Conservation (phyloP, 1,140 invertebrate genomes). For the Sarcophaga bullata region DNA sequence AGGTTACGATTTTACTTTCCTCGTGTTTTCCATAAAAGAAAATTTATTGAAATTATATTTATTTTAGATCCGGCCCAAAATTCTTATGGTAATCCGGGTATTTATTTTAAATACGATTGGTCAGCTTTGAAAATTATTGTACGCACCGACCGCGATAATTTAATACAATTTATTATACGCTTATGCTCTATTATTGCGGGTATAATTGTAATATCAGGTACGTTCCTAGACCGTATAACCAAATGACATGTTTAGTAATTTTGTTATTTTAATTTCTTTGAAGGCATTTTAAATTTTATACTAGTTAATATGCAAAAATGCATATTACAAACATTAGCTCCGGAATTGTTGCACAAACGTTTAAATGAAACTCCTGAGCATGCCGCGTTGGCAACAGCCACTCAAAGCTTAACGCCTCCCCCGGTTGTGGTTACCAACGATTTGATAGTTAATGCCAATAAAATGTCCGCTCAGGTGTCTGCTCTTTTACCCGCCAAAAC, state of each 20-base stretch:
- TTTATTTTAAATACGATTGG: conserved; percentile 95
- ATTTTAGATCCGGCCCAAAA: conserved; percentile 73
- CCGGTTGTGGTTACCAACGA: conserved; percentile 32
- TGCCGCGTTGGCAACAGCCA: not conserved
- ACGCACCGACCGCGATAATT: conserved; percentile 80
- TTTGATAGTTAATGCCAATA: conserved; percentile 43
- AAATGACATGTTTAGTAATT: too few relatives aligned
- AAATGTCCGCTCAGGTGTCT: conserved; percentile 21
- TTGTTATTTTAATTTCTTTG: conserved; percentile 28
- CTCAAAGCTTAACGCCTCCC: not conserved
- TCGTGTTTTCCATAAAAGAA: not conserved
- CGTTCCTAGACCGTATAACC: not conserved
- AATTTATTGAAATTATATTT: not conserved
- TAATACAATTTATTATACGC: conserved; percentile 84
- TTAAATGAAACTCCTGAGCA: conserved; percentile 25
- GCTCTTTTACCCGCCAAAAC: not conserved
- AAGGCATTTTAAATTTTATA: conserved; percentile 42
- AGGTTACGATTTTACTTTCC: conserved; percentile 46
- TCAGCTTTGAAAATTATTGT: conserved; percentile 89
- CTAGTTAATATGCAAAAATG: conserved; percentile 28
- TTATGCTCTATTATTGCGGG: conserved; percentile 91
- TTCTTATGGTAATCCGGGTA: conserved; percentile 91
- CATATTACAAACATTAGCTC: conserved; percentile 32
- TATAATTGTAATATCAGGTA: conserved; percentile 86
- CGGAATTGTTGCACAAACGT: conserved; percentile 32